Percentiles rank a stretch among this genome's conserved stretches.
Conservation (phyloP, 2,113 vertebrate genomes). For the Semnornis frantzii region DNA sequence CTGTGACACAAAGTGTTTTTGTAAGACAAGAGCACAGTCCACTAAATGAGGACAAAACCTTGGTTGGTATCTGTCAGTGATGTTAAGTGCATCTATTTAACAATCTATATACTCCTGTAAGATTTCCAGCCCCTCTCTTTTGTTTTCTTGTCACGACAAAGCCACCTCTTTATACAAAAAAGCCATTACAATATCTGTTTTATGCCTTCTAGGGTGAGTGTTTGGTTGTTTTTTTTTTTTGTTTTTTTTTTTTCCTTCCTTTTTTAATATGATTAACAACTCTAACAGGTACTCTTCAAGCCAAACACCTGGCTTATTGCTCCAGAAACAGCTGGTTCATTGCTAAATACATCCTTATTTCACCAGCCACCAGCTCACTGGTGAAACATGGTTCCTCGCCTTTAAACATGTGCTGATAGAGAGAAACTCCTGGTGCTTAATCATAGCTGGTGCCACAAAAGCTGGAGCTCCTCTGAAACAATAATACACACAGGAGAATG, state of each 20-base stretch:
- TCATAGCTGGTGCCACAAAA: conserved; percentile 52
- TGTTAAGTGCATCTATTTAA: not conserved
- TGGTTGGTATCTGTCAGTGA: not conserved
- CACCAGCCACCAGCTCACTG: conserved; percentile 48
- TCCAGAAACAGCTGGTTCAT: conserved; percentile 73
- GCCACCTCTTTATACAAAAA: not conserved
- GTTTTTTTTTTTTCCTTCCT: not conserved
- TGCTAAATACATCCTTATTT: conserved; percentile 57
- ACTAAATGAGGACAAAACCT: not conserved
- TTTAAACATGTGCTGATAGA: conserved; percentile 70
- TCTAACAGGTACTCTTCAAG: conserved; percentile 61
- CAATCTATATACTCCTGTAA: not conserved
- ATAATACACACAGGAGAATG: conserved; percentile 44
- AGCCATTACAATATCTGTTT: conserved; percentile 1
- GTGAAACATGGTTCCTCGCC: conserved; percentile 16
- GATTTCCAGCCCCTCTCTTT: fast-evolving
- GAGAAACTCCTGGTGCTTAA: conserved; percentile 66
- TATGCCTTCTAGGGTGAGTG: conserved; percentile 24
- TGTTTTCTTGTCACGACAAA: not conserved
- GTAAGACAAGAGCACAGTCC: not conserved
- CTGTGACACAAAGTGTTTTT: not conserved
- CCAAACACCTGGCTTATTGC: conserved; percentile 68
- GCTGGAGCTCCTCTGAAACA: conserved; percentile 45
- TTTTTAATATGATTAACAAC: conserved; percentile 70
- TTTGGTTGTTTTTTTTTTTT: conserved; percentile 14